Evolutionary conservation across 1,140 invertebrate genomes (phyloP), one percentile per base, ranked within the genome.

Genomic region (Aradophagus sp.): DNA sequence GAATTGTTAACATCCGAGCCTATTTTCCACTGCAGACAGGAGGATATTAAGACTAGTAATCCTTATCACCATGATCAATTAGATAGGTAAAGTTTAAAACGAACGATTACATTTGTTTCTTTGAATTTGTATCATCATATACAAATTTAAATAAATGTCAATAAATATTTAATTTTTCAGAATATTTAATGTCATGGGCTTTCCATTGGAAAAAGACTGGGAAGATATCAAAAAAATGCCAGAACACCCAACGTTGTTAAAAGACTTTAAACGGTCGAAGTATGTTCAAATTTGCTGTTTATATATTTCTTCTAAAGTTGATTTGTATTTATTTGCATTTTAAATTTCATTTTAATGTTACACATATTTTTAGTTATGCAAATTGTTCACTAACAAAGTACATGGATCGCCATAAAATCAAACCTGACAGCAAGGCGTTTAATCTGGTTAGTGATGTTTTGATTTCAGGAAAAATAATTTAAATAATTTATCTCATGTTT

Each of bases 121-220:
- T 23, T 23, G 20, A 23, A 8, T 23, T 23, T 23, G 4, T n/a
- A n/a, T n/a, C n/a, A 34, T 1, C 11, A 12, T 26, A 39, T 26
- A 15, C 39, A 23, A 8, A 35, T 47, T 41, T 15, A 36, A n/a
- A 39, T 35, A 55, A 34, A 42, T 52, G n/a, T 20, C 55, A 31
- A 41, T 14, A 8, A 41, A 56, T 55, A 48, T 19, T 47, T 50
- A 39, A 31, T 52, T 44, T 73, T 74, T 59, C 36, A 89, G 97
- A 80, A 99, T 99, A 87, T 99, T 99, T 84, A 98, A 97, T 88
- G 97, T 99, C 0, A 99, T 99, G 98, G 98, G 98, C 15, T 99
- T 99, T 86, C 98, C 98, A 12, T 89, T 92, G 80, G 97, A 99
- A 79, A 98, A 98, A 86, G 98, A 99, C 80, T 99, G 98, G 98